Base-by-base conservation (phyloP, 2,888 invertebrate genomes). In the Xanthorhoe spadicearia region DNA sequence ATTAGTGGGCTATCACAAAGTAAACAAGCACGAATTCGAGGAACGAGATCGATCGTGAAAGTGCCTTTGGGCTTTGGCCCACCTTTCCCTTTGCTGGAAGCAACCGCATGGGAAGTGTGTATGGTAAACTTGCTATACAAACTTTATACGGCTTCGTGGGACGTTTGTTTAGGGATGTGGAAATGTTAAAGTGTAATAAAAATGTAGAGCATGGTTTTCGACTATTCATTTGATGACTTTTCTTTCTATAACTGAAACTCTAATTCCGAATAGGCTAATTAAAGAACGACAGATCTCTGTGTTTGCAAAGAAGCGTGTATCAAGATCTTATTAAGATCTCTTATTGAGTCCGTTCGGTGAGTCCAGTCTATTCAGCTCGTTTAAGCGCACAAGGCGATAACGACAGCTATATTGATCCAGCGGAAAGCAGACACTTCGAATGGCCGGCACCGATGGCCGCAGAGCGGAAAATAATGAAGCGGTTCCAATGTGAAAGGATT, bases 391-490 rank as follows among this genome's bases (percentile, higher is more conserved):
- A 70, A 68, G 71, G 69, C 71, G 72, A 73, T 75, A 73, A 74
- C 72, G 74, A 72, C 68, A 74, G 66, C 61, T 66, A 69, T 81
- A 79, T 80, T 77, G 78, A 81, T 80, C 77, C 69, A 66, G 55
- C 58, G 52, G 48, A 48, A 48, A 60, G 68, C 53, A 70, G 72
- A 70, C 70, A 70, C 66, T 67, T 69, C 63, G 64, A 66, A 60
- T 51, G 59, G 62, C 62, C 71, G 61, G 55, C 58, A 64, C 51
- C 69, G 68, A 65, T 67, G 69, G 58, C 68, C 70, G 74, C 74
- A 77, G 74, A 80, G 79, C 74, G 75, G 74, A 72, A 77, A 76
- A 79, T 80, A 82, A 80, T 80, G 78, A 82, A 76, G 60, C 55
- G 23, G n/a, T 51, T 46, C 46, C 38, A 60, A 54, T 38, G 46